Evolutionary conservation across 2,797 vertebrate genomes (phyloP), one percentile per base, ranked within the genome.

Genomic region (Trachurus trachurus): DNA sequence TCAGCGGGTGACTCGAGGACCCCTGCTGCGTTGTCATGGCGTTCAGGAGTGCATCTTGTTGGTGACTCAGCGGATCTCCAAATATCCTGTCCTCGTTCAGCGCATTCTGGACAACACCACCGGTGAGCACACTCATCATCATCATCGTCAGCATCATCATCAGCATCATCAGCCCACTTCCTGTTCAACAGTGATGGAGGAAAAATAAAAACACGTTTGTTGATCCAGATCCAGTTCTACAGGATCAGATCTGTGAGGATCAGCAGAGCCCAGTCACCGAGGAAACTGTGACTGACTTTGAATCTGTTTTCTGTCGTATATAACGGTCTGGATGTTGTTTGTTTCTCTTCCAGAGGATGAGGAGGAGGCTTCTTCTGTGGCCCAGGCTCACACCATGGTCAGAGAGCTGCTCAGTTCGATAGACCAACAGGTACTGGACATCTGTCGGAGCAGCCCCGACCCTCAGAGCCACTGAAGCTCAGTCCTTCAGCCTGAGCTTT

Each of bases 61-160:
- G 87, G 97, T 99, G 83, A 99, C 97, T 2, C 98, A 99, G 85
- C 94, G 97, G 50, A 98, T 98, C 90, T 98, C 97, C 71, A 98
- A 99, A 86, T 99, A 99, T 85, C 98, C 97, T 0, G 97, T 97
- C 62, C 96, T 99, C 29, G 90, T 98, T 34, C 96, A 95, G 83
- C 95, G 97, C 31, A 97, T 99, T 87, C 91, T 97, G 78, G 96
- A 97, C 66, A 97, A 97, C 81, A 97, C 96, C 74, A 96, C 93
- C 8, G 97, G 98, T 97, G 62, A 90, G 69, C 44, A 71, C 9
- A 39, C 6, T 60, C 31, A 6, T 21, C n/a, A 52, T 52, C 4
- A 52, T 1, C 26, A 26, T n/a, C n/a, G n/a, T 26, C 26, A 26
- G 1, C 26, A 26, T 26, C 26, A 26, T 1, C 26, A 26, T 26